These are phyloP conservation scores for Erebia palarica DNA, from an alignment of 2,888 invertebrate genomes.

Conservation along the genomic window DNA sequence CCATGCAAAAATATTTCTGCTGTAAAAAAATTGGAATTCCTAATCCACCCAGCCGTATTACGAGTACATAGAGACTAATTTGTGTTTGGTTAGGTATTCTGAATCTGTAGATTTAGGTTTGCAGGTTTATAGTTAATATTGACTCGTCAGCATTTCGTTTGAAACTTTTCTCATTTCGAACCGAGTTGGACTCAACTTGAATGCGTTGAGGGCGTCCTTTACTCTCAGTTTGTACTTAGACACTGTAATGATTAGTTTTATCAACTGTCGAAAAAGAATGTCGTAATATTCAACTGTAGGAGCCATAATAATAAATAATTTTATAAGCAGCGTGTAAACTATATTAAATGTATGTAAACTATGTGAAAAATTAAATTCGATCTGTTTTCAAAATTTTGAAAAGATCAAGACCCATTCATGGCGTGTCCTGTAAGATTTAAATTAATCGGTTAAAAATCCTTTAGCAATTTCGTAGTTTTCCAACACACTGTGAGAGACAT, in stretches of 20 bases:
- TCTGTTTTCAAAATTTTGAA: background rate
- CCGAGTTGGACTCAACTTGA: slow-evolving; percentile 60
- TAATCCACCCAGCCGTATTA: slow-evolving; percentile 18
- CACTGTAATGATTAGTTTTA: slow-evolving; percentile 41
- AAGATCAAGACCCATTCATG: background rate
- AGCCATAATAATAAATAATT: too few relatives aligned
- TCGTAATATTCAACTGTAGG: background rate
- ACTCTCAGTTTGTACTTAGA: slow-evolving; percentile 49
- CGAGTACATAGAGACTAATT: slow-evolving; percentile 33
- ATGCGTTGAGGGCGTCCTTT: slow-evolving; percentile 46
- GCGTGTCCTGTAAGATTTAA: background rate
- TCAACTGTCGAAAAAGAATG: slow-evolving; percentile 25
- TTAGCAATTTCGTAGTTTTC: background rate
- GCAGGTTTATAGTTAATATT: slow-evolving; percentile 74
- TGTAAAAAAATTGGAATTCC: slow-evolving; percentile 9
- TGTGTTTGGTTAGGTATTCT: slow-evolving; percentile 28
- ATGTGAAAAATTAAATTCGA: background rate
- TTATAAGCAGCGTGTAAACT: too few relatives aligned
- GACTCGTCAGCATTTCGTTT: slow-evolving; percentile 77
- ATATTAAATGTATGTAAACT: too few relatives aligned
- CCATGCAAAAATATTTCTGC: slow-evolving; percentile 33
- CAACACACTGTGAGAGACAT: too few relatives aligned
- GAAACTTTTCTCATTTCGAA: slow-evolving; percentile 80
- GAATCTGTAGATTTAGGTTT: slow-evolving; percentile 46
- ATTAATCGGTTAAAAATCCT: background rate